Evolutionary conservation across 2,888 invertebrate genomes (phyloP), one percentile per base, ranked within the genome.

Genomic region (Pherbina coryleti): DNA sequence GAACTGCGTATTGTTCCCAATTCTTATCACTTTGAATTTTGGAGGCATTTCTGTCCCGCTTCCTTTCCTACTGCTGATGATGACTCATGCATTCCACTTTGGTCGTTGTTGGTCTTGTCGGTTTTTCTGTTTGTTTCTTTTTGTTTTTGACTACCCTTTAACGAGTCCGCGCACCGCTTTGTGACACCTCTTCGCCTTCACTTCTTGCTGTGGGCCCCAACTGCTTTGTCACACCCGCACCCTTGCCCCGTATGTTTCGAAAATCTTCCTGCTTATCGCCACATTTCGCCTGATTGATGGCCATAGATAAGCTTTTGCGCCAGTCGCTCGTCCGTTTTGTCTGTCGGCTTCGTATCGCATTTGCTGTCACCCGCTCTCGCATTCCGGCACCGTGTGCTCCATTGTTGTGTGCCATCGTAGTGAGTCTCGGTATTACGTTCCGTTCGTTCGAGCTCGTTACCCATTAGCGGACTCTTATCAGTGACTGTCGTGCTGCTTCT

Each of bases 231-330:
- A 8, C 19, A 44, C 49, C 60, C 25, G 9, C 73, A 62, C 57
- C 57, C 71, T 28, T 31, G 53, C 44, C 49, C 19, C 34, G 19
- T 66, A 87, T 87, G 87, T 87, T 88, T 89, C 88, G 87, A 87
- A 28, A 89, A 89, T 89, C 89, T 89, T 88, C 88, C 87, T 87
- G 87, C 87, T 89, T 89, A 89, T 89, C 89, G 87, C 86, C 85
- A 85, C 86, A 87, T 62, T 70, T 62, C 85, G 86, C 86, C 89
- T 89, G 89, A 89, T 89, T 89, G 89, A 89, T 89, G 89, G 88
- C 88, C 88, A 87, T 85, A 88, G 89, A 89, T 89, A 89, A 89
- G 88, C 82, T 83, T 82, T 83, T 83, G 84, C 82, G 84, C 82
- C 83, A 83, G 83, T 83, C 82, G 83, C 80, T 82, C 81, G 81